These are phyloP conservation scores for Anguilla rostrata DNA, from an alignment of 2,113 vertebrate genomes.

Conservation along the genomic window DNA sequence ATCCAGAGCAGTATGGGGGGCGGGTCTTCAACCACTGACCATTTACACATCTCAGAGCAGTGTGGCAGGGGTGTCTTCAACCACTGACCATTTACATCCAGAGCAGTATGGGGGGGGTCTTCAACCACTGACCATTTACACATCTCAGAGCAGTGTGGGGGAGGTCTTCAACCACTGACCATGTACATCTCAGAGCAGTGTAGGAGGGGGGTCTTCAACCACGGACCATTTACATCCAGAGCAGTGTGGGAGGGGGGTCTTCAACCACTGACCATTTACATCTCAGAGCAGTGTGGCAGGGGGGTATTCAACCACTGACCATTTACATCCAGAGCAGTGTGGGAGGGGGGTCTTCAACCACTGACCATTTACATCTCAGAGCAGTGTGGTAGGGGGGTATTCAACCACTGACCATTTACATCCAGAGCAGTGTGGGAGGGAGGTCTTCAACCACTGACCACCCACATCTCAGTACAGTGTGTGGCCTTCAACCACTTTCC, in stretches of 20 bases:
- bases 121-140: not conserved
- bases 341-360: too few relatives aligned
- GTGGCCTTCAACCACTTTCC: not conserved
- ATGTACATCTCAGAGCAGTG: not conserved
- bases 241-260: too few relatives aligned
- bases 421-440: not conserved
- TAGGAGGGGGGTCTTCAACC: too few relatives aligned
- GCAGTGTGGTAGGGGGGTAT: too few relatives aligned
- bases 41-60: not conserved
- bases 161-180: too few relatives aligned
- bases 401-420: too few relatives aligned
- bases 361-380: not conserved
- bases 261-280: not conserved
- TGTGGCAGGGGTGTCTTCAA: not conserved
- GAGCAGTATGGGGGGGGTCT: too few relatives aligned
- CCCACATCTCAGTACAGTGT: not conserved
- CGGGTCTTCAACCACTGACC: not conserved
- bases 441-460: not conserved
- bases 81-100: not conserved
- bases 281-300: not conserved
- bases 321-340: not conserved
- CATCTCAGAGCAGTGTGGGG: not conserved
- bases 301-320: too few relatives aligned
- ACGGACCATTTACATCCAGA: not conserved
- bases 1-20: not conserved